Evolutionary conservation across 2,113 vertebrate species (phyloP), one percentile per base, ranked within the genome.

Genomic region (Lepus timidus): DNA sequence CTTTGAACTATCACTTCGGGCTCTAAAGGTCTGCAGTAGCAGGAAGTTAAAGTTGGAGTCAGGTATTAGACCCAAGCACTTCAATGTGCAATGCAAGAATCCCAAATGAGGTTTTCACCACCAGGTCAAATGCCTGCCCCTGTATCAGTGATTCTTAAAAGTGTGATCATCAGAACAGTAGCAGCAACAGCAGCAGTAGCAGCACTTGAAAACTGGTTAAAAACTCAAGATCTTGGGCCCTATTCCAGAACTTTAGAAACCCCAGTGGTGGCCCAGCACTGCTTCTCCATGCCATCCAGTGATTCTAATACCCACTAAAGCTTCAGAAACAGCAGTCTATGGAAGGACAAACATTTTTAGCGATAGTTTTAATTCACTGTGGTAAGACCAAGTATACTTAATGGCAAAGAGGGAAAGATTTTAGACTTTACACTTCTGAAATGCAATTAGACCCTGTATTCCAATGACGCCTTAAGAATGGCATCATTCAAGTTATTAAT

Each of bases 181-280:
- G 55, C 13, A 1, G 10, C 9, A 17, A 27, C 65, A 1, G 10
- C 9, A 17, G n/a, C 65, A 49, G 12, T 33, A 7, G 3, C 10
- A 52, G 20, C 36, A 64, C 12, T 64, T 73, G 8, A 7, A 80
- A 71, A 33, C 36, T 23, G 33, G 10, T 0, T 1, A 62, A 61
- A 71, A 70, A 88, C 8, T 25, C 13, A 64, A 22, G 31, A 31
- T 23, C 51, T 33, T 13, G 0, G n/a, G 52, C 12, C 61, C 39
- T 49, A 23, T 14, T 36, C 84, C 61, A 23, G 29, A 36, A 29
- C 62, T 23, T 49, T 27, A 44, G 36, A 55, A 33, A 62, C 73
- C 23, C 22, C 1, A 4, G n/a, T 58, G 29, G 70, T 17, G n/a
- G 58, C 0, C 4, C 9, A 27, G 33, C 2, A 1, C 33, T n/a